Evolutionary conservation across 2,888 invertebrate species (phyloP).

Genomic region (Anthoptus insignis): DNA sequence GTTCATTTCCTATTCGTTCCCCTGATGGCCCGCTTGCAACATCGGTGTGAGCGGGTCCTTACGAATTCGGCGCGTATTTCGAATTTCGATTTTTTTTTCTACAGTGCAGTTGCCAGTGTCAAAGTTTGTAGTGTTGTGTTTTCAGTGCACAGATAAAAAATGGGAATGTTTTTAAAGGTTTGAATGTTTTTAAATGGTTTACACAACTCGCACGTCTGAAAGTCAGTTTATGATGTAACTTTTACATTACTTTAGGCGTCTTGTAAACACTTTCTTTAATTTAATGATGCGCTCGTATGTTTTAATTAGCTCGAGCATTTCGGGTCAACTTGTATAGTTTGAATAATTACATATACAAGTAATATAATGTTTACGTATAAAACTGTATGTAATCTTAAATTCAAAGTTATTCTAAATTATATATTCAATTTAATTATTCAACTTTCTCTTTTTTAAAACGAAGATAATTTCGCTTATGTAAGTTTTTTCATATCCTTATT

Average conservation of each 20-base stretch:
- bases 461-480: neutral
- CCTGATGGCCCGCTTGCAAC: conserved; percentile 83
- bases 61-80: conserved; percentile 75
- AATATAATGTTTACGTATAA: conserved; percentile 12
- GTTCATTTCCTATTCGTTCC: conserved; percentile 84
- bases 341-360: conserved; percentile 26
- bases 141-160: conserved; percentile 39
- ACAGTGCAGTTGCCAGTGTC: conserved; percentile 53
- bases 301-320: conserved; percentile 32
- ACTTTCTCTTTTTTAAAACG: conserved; percentile 4
- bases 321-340: conserved; percentile 16
- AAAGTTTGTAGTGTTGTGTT: conserved; percentile 55
- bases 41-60: conserved; percentile 83
- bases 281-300: conserved; percentile 26
- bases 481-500: neutral
- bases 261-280: conserved; percentile 33
- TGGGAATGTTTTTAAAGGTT: conserved; percentile 53
- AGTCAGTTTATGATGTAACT: conserved; percentile 50
- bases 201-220: conserved; percentile 52
- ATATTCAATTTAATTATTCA: neutral
- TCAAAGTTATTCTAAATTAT: neutral
- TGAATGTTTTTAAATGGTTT: conserved; percentile 48
- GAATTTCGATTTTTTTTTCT: conserved; percentile 56
- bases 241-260: conserved; percentile 34
- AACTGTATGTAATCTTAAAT: neutral